These are phyloP conservation scores for Sterrhoptilus dennistouni DNA, from an alignment of 2,113 vertebrate species.

Conservation along the genomic window DNA sequence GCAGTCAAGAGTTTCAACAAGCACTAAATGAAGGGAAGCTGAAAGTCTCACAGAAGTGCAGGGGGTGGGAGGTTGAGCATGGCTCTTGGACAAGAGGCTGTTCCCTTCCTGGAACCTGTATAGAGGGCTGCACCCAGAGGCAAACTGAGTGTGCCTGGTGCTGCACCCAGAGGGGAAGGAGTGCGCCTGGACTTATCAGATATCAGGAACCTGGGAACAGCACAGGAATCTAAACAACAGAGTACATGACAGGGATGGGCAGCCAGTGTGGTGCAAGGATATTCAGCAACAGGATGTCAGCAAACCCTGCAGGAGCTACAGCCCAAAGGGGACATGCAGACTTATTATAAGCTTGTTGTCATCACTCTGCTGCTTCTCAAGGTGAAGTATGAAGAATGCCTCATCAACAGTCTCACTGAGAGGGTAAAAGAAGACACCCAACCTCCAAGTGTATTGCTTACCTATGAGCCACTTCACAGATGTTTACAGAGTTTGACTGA, in stretches of 20 bases:
- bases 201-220: background rate
- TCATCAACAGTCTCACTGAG: background rate
- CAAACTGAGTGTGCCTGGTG: background rate
- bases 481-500: background rate
- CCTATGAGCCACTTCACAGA: background rate
- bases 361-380: background rate
- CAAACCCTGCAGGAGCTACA: background rate
- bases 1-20: background rate
- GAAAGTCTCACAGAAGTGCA: background rate
- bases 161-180: background rate
- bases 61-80: fast-evolving
- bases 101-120: background rate
- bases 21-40: background rate
- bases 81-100: background rate
- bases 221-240: background rate
- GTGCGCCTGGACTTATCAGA: background rate
- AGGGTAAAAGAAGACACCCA: background rate
- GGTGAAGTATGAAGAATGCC: background rate
- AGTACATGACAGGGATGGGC: fast-evolving
- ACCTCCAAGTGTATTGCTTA: background rate
- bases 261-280: background rate
- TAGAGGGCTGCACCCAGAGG: background rate
- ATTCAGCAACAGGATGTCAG: background rate
- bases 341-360: background rate
- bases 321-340: fast-evolving